Percentiles rank a stretch among this genome's conserved stretches.
Evolutionary conservation across 2,888 invertebrate genomes (phyloP).

Genomic region (Plagodis dolabraria): DNA sequence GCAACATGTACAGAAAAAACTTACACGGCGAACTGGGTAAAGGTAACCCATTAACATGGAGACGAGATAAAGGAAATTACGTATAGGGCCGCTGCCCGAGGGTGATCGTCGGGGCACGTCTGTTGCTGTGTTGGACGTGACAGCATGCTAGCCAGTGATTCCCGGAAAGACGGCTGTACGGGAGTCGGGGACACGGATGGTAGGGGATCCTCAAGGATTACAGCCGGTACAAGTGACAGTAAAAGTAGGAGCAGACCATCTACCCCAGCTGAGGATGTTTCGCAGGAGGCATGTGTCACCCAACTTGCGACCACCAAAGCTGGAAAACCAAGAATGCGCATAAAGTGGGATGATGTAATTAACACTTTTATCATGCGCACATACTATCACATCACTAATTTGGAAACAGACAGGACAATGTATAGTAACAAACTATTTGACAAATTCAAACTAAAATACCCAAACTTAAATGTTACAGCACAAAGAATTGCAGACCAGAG

Average conservation of each 20-base stretch:
- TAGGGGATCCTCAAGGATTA: conserved; percentile 2
- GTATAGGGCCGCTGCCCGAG: conserved; percentile 11
- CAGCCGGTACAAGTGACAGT: too few species aligned
- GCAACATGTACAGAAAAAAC: conserved; percentile 23
- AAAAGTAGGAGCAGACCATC: too few species aligned
- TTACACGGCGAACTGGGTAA: not conserved
- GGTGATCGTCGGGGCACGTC: conserved; percentile 18
- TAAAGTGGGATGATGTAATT: conserved; percentile 18
- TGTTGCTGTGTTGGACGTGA: conserved; percentile 15
- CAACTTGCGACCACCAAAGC: conserved; percentile 29
- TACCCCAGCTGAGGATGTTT: too few species aligned
- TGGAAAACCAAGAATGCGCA: conserved; percentile 24
- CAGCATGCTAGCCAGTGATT: conserved; percentile 7
- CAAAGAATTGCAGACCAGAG: conserved; percentile 5
- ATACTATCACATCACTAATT: conserved; percentile 1
- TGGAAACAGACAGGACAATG: conserved; percentile 4
- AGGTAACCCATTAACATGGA: conserved; percentile 15
- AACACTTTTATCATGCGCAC: conserved; percentile 22
- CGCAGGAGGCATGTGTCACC: too few species aligned
- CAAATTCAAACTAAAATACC: not conserved
- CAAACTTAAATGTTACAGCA: too few species aligned
- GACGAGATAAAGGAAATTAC: conserved; percentile 7
- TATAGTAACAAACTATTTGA: conserved; percentile 2
- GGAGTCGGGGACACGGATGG: not conserved
- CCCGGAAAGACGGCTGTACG: not conserved